phyloP scores from a whole-genome alignment of 2,113 vertebrate species.

The Silurus meridionalis region DNA sequence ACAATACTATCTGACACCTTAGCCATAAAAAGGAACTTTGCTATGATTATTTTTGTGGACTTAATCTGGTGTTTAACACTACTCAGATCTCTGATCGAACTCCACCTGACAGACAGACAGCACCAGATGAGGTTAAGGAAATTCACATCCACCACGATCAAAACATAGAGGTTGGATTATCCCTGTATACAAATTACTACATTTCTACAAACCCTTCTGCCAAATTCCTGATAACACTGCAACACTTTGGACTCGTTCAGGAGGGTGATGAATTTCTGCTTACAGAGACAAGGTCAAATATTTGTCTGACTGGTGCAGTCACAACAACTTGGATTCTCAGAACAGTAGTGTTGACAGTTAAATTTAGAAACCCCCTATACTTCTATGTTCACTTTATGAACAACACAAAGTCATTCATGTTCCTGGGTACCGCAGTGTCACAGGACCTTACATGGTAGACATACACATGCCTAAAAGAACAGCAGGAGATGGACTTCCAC shows the following conservation, averaged over 20 bases:
- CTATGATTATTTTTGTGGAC: not conserved
- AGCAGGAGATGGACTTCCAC: not conserved
- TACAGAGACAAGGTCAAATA: not conserved
- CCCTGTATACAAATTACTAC: not conserved
- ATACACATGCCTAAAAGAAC: not conserved
- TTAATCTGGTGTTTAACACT: not conserved
- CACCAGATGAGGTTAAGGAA: not conserved
- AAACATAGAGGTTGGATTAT: not conserved
- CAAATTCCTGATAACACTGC: not conserved
- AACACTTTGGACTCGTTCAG: not conserved
- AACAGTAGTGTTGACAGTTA: not conserved
- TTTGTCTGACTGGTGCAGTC: not conserved
- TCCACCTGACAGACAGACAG: not conserved
- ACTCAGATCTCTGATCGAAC: not conserved
- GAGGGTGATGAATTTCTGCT: not conserved
- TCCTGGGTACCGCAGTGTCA: not conserved
- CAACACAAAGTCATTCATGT: not conserved
- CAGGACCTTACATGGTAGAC: not conserved
- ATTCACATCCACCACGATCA: not conserved
- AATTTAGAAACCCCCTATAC: not conserved
- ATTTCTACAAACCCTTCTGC: not conserved
- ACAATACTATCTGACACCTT: not conserved
- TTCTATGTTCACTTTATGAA: not conserved
- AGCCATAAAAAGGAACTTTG: not conserved
- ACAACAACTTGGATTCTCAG: not conserved